Evolutionary conservation across 2,113 vertebrate genomes (phyloP).

Genomic region (Salvelinus alpinus): DNA sequence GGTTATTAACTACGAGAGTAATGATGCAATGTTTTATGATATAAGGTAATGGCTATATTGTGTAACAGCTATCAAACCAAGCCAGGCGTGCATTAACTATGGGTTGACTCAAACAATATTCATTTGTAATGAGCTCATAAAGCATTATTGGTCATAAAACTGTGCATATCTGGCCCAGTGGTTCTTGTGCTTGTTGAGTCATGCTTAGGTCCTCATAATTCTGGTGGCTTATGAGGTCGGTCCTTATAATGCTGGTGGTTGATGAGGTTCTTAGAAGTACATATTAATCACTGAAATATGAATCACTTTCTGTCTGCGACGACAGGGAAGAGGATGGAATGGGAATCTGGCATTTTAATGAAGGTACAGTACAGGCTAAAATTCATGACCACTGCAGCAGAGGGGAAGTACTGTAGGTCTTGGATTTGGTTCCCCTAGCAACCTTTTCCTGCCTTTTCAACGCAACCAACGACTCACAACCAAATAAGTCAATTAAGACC

Average conservation of each 20-base stretch:
- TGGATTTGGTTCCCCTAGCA: too few relatives aligned
- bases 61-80: constrained; percentile 25
- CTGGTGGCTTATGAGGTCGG: neutral
- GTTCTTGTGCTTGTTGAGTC: neutral
- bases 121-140: constrained; percentile 5
- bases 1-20: constrained; percentile 19
- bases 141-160: neutral
- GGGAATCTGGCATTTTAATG: neutral
- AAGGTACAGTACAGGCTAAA: neutral
- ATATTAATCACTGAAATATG: constrained; percentile 8
- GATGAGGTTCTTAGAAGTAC: neutral
- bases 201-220: neutral
- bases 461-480: neutral
- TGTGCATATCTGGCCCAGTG: neutral
- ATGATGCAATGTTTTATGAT: constrained; percentile 19
- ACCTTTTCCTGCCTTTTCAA: too few relatives aligned
- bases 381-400: too few relatives aligned
- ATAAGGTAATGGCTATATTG: constrained; percentile 12
- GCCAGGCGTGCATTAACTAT: neutral
- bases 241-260: neutral
- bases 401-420: too few relatives aligned
- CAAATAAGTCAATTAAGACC: neutral
- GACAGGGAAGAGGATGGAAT: neutral
- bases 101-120: constrained; percentile 1
- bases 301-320: neutral